phyloP scores from a whole-genome alignment of 2,888 invertebrate genomes.

The Isoperla grammatica region DNA sequence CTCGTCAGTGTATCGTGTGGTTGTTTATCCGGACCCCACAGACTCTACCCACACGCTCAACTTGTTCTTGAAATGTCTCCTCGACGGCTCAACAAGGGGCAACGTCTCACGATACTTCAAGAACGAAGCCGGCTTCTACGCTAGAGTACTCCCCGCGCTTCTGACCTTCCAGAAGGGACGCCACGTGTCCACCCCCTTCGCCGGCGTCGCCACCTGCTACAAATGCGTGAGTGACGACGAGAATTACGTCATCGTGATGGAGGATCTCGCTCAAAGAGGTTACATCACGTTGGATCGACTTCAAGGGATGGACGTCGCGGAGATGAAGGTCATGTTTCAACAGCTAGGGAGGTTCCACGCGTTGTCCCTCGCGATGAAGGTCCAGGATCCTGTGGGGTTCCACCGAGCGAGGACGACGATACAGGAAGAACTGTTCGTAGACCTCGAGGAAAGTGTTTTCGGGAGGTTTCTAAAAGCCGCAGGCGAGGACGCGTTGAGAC shows the following conservation, averaged over 20 bases:
- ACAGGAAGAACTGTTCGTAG: background rate
- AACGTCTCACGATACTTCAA: conserved; percentile 4
- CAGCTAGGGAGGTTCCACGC: conserved; percentile 56
- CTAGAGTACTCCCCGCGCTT: background rate
- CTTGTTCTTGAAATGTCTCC: conserved; percentile 4
- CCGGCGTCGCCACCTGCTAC: conserved; percentile 16
- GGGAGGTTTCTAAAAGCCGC: background rate
- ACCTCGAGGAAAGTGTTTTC: background rate
- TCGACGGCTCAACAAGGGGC: background rate
- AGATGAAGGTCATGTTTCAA: conserved; percentile 48
- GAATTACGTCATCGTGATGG: conserved; percentile 52
- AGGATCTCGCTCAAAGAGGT: conserved; percentile 48
- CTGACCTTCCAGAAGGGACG: background rate
- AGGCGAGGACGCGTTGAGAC: background rate
- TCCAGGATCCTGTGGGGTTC: conserved; percentile 50
- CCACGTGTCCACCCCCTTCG: background rate
- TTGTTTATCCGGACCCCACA: conserved; percentile 7
- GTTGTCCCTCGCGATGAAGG: conserved; percentile 53
- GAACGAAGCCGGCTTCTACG: conserved; percentile 5
- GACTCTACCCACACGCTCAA: background rate
- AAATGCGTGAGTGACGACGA: conserved; percentile 46
- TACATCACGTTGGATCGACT: conserved; percentile 47
- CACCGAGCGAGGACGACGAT: conserved; percentile 30
- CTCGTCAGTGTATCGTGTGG: conserved; percentile 4
- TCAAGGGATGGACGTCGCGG: conserved; percentile 49